These are phyloP conservation scores for Drosophila engyochracea DNA, from an alignment of 2,888 invertebrate species.

Conservation along the genomic window DNA sequence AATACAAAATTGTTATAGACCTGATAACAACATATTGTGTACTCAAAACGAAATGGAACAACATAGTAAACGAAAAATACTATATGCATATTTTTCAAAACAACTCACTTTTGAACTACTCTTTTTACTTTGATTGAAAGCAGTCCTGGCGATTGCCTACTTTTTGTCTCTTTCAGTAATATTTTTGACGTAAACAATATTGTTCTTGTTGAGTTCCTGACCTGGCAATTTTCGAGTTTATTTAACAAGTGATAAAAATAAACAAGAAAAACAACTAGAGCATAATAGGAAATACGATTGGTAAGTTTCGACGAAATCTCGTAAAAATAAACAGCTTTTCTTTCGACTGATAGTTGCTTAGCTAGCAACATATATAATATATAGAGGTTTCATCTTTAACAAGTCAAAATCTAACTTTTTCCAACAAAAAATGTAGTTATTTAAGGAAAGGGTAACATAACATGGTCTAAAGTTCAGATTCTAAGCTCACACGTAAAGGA, in stretches of 20 bases:
- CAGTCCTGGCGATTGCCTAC: not conserved
- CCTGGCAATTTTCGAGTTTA: not conserved
- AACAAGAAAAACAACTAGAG: not conserved
- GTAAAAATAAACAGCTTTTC: not conserved
- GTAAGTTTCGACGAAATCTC: not conserved
- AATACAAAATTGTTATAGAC: slow-evolving; percentile 43
- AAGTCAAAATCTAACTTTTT: not conserved
- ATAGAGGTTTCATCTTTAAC: not conserved
- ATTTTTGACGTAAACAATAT: not conserved
- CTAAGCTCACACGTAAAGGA: not conserved
- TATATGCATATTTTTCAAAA: slow-evolving; percentile 41
- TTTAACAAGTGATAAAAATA: not conserved
- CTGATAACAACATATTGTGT: slow-evolving; percentile 30
- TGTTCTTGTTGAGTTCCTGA: not conserved
- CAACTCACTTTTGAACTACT: not conserved
- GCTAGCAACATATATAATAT: not conserved
- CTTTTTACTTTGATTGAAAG: not conserved
- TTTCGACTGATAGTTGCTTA: not conserved
- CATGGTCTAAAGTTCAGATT: not conserved
- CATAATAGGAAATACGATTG: not conserved
- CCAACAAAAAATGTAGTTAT: not conserved
- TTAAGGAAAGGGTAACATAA: not conserved
- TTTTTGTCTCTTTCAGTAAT: not conserved
- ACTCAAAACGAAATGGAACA: slow-evolving; percentile 44
- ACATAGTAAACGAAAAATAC: slow-evolving; percentile 32